Conservation (phyloP, 2,113 vertebrate genomes). For the human region DNA sequence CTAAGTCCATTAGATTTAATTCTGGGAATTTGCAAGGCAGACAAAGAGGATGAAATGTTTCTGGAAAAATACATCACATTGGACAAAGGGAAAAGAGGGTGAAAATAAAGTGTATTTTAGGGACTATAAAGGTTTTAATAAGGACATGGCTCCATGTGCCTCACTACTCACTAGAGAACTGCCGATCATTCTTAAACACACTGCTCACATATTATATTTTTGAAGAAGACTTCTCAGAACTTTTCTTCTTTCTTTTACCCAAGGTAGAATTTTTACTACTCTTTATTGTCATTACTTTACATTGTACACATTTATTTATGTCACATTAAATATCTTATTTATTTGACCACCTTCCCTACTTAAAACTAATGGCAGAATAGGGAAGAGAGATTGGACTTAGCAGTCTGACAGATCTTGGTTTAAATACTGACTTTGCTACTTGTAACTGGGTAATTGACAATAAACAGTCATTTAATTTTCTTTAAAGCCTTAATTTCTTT, state of each 20-base stretch:
- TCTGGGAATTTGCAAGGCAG: not conserved
- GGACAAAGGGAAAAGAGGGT: not conserved
- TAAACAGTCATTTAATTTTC: not conserved
- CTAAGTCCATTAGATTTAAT: not conserved
- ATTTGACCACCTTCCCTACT: not conserved
- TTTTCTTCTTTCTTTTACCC: not conserved
- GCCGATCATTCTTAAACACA: not conserved
- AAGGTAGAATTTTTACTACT: not conserved
- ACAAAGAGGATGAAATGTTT: not conserved
- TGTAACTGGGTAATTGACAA: not conserved
- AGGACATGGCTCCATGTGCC: not conserved
- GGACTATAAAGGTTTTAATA: not conserved
- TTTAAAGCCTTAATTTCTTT: not conserved
- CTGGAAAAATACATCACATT: not conserved
- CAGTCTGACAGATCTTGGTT: not conserved
- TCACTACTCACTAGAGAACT: not conserved
- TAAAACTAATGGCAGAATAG: not conserved
- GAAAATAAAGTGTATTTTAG: not conserved
- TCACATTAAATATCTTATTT: not conserved
- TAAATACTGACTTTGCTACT: not conserved
- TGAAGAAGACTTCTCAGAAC: not conserved
- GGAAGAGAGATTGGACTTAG: not conserved
- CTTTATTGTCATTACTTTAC: not conserved
- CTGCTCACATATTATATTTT: not conserved
- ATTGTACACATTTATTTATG: not conserved